Evolutionary conservation across 2,888 invertebrate species (phyloP).

Genomic region (Himalopsyche tibetana): DNA sequence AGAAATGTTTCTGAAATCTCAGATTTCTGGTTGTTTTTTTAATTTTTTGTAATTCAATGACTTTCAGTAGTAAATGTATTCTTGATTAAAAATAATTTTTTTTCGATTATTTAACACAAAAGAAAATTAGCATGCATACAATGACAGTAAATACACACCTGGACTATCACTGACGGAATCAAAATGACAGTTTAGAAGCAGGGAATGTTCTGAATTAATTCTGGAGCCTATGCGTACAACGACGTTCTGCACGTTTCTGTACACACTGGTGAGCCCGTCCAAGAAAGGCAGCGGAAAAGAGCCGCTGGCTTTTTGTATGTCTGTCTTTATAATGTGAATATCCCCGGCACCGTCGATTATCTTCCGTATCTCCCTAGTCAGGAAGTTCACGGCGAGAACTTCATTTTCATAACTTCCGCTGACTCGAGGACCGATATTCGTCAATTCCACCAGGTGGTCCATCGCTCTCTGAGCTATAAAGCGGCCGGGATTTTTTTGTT

Average conservation of each 20-base stretch:
- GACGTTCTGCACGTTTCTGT: conserved; percentile 89
- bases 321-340: conserved; percentile 79
- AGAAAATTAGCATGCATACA: not conserved
- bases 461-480: conserved; percentile 82
- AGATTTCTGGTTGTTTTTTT: too few relatives aligned
- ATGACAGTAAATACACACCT: conserved; percentile 74
- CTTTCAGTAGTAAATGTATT: too few relatives aligned
- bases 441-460: conserved; percentile 80
- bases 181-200: conserved; percentile 94
- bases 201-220: conserved; percentile 75
- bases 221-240: conserved; percentile 83
- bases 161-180: conserved; percentile 93
- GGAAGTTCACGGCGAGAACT: conserved; percentile 80
- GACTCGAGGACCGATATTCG: conserved; percentile 79
- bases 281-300: conserved; percentile 86
- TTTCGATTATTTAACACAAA: not conserved
- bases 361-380: conserved; percentile 76
- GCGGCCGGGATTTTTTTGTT: conserved; percentile 70
- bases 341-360: conserved; percentile 75
- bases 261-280: conserved; percentile 88
- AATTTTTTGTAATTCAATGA: too few relatives aligned
- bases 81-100: conserved; percentile 50
- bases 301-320: conserved; percentile 84
- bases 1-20: too few relatives aligned
- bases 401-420: conserved; percentile 89